Evolutionary conservation across 2,113 vertebrate species (phyloP), one percentile per base, ranked within the genome.

Genomic region (Coracopsis vasa): DNA sequence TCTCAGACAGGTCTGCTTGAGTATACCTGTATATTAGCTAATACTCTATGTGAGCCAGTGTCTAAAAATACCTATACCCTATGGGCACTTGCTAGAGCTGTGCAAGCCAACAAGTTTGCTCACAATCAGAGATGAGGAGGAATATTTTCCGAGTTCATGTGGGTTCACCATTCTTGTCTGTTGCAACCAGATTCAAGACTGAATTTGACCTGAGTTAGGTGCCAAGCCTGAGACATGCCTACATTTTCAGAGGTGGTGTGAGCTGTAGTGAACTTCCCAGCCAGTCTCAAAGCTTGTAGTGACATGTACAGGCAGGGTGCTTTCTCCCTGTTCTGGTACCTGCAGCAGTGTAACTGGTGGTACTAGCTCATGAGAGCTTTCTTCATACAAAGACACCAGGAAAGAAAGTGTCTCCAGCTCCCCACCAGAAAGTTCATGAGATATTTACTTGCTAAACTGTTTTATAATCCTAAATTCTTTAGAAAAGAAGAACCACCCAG

Each of bases 31-130:
- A 6, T 39, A 42, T 88, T 95, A 96, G 83, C 65, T 93, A 94
- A 93, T 75, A 37, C 51, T 85, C 33, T 70, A 14, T 82, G 58
- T 79, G 94, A 96, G 87, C 25, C 61, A 82, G 53, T 29, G 20
- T 91, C 90, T 96, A 95, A 95, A 96, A 96, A 95, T 96, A 93
- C 47, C 39, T 10, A n/a, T 25, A 47, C 75, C 90, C 90, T 62
- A 64, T 93, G 80, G 91, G 93, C 72, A 84, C 91, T 91, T 72
- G 31, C 58, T 95, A 42, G 80, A 89, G 75, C 92, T 81, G 33
- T 56, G 62, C n/a, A 94, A 89, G 86, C 95, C 95, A 92, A 70
- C 54, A 90, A 31, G 65, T 61, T 94, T 93, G 29, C 78, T 93
- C 51, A 69, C 84, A 90, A 31, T 88, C 51, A 70, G 72, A 80